Base-by-base conservation (phyloP, 2,113 vertebrate genomes). In the Emydocephalus ijimae region DNA sequence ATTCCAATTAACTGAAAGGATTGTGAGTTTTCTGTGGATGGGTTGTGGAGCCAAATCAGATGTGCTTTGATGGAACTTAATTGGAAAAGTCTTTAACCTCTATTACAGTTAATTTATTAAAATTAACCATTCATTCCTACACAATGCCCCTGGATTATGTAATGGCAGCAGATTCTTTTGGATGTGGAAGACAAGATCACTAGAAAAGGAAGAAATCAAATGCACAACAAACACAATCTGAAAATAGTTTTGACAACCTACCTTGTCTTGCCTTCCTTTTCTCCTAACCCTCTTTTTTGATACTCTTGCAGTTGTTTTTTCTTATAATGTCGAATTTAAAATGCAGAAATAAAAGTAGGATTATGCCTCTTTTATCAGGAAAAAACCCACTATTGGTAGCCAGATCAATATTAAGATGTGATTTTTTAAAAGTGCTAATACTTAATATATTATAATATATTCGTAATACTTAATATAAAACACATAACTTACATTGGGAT, bases 11-110 rank as follows among this genome's bases (percentile, higher is more conserved):
- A 81, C 91, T 2, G 24, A 61, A 48, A 0, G 2, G 21, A 88
- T 81, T 92, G 64, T 2, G 34, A 24, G 45, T 91, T 91, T 96
- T 96, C 54, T 39, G 88, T 20, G 39, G 48, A 57, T 59, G 91
- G 29, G 87, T 91, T 86, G 94, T 95, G 91, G 92, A 90, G 92
- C 94, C 81, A 94, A 89, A 93, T 94, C 50, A 93, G 93, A 94
- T 93, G 89, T 92, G 90, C 93, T 94, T 94, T 95, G 93, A 90
- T 93, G 91, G 91, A 85, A 56, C 90, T 97, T 97, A 90, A 97
- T 96, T 96, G 94, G 91, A 93, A 96, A 92, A 92, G 90, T 91
- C 74, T 50, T 93, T 92, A 93, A 92, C 91, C 94, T 87, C 90
- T 52, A 90, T 94, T 96, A 95, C 91, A 94, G 90, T 91, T 91